These are phyloP conservation scores for Molanna angustata DNA, from an alignment of 2,888 invertebrate species.

Conservation along the genomic window DNA sequence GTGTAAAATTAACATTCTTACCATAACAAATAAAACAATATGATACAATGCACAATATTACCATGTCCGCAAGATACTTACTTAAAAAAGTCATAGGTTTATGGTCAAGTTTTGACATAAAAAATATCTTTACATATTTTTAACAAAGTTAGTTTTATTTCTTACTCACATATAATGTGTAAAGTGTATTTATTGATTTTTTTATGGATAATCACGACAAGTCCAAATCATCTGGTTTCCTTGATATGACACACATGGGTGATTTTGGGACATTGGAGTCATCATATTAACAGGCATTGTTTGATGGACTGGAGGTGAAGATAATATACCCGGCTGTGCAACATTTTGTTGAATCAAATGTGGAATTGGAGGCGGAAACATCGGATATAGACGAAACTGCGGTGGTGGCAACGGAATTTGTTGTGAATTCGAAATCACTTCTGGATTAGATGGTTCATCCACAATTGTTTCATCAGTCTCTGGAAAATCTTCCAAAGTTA, in stretches of 20 bases:
- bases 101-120: too few species aligned
- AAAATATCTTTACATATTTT: too few species aligned
- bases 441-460: neutral
- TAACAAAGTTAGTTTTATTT: too few species aligned
- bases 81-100: too few species aligned
- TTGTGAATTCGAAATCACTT: neutral
- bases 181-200: too few species aligned
- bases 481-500: neutral
- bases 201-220: too few species aligned
- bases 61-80: too few species aligned
- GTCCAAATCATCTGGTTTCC: neutral
- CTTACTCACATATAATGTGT: too few species aligned
- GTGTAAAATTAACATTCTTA: too few species aligned
- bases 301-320: neutral
- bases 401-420: neutral
- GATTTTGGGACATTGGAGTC: conserved; percentile 6
- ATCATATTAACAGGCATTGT: neutral
- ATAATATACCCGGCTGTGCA: neutral
- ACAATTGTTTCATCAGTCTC: neutral
- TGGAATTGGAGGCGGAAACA: neutral
- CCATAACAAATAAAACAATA: too few species aligned
- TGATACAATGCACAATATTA: too few species aligned
- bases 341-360: neutral
- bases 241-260: neutral
- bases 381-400: neutral